These are phyloP conservation scores for Etia nguti DNA, from an alignment of 2,113 vertebrate genomes.

Conservation along the genomic window DNA sequence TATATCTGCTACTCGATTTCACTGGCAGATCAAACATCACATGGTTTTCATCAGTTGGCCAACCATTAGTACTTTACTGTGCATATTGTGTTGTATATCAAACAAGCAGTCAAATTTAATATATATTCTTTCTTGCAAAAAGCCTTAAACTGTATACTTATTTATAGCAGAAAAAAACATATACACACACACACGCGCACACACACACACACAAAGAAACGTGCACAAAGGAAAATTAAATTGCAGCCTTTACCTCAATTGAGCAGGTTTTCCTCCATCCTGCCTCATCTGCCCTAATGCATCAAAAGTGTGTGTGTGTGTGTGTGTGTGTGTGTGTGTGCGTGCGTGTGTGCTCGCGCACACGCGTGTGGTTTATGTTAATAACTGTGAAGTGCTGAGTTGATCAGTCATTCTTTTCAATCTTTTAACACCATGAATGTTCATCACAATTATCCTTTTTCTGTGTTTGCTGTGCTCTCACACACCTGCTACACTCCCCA, in stretches of 20 bases:
- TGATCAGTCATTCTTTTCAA: neutral
- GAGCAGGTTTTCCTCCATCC: constrained; percentile 34
- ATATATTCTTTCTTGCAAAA: neutral
- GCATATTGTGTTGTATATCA: neutral
- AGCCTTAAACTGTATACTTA: neutral
- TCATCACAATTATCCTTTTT: neutral
- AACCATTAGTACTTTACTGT: neutral
- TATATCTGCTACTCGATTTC: neutral
- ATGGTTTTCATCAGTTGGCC: neutral
- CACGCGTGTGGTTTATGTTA: neutral
- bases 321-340: neutral
- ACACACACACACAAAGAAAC: neutral
- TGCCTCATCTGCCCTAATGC: neutral
- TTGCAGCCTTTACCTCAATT: constrained; percentile 54
- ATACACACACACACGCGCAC: neutral
- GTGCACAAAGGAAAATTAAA: constrained; percentile 34
- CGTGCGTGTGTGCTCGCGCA: accelerated
- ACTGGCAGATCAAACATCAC: neutral
- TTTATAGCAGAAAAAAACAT: neutral
- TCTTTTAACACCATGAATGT: neutral
- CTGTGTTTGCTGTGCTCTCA: neutral
- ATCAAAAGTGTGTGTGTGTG: neutral
- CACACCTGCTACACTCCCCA: neutral
- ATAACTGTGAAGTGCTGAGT: neutral
- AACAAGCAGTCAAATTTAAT: neutral